Evolutionary conservation across 2,113 vertebrate genomes (phyloP), one percentile per base, ranked within the genome.

Genomic region (Conger conger): DNA sequence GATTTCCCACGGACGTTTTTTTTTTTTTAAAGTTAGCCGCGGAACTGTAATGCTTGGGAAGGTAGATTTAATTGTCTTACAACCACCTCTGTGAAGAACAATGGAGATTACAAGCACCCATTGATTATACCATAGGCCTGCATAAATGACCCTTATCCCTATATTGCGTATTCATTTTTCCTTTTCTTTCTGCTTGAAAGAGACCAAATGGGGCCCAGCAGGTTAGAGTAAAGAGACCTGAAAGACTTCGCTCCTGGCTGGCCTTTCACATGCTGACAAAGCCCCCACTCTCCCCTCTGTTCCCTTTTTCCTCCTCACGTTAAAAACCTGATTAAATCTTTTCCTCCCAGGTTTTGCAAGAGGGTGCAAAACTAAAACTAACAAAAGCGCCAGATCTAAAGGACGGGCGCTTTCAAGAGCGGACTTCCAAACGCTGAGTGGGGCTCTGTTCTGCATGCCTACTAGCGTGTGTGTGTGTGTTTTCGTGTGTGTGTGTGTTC

Each of bases 151-250:
- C 93, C 90, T 94, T 91, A 93, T 94, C 93, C 93, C 88, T 93
- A 87, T 91, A 89, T 93, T 94, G 93, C 94, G 94, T 91, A 94
- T 94, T 95, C 93, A 92, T 91, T 96, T 96, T 96, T 93, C 93
- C 93, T 91, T 92, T 91, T 86, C 93, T 90, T 93, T 94, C 91
- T 93, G 92, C 94, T 95, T 96, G 94, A 96, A 96, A 96, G 92
- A 94, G 92, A 94, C 92, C 93, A 95, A 96, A 96, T 94, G 92
- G 91, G 88, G 93, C 94, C 89, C 95, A 96, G 94, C 94, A 96
- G 95, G 95, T 94, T 94, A 95, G 96, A 95, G 92, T 94, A 96
- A 96, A 96, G 95, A 96, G 94, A 95, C 86, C 91, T 92, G 93
- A 96, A 96, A 94, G 91, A 90, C 89, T 87, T 84, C 85, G 76